Conservation (phyloP, 2,113 vertebrate genomes). For the Oenanthe oenanthe region DNA sequence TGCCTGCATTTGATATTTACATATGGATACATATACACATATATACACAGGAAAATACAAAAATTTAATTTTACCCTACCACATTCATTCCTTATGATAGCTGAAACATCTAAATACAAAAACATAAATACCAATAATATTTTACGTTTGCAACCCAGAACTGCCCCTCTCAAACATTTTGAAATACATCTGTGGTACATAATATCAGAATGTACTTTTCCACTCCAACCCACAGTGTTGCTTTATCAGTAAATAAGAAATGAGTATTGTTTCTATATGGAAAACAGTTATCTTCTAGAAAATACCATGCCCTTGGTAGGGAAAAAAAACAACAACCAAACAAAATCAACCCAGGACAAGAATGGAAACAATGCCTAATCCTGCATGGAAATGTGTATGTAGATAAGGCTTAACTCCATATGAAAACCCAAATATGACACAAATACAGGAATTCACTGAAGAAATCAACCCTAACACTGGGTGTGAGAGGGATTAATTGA, state of each 20-base stretch:
- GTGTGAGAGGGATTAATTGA: neutral
- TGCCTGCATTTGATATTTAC: neutral
- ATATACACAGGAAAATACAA: accelerated
- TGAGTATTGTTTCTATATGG: neutral
- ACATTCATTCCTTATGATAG: neutral
- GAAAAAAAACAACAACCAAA: too few relatives aligned
- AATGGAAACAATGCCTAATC: neutral
- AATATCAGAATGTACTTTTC: neutral
- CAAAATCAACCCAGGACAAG: neutral
- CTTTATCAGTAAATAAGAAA: neutral
- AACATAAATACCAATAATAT: neutral
- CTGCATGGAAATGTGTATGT: neutral
- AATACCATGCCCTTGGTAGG: neutral
- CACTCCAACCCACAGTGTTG: neutral
- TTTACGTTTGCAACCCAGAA: neutral
- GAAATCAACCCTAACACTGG: neutral
- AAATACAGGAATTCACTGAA: neutral
- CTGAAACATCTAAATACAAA: neutral
- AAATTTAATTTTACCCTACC: neutral
- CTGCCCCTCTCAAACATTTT: neutral
- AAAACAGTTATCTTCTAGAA: neutral
- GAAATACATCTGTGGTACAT: neutral
- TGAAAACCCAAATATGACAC: neutral
- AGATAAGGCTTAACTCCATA: neutral
- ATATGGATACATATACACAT: neutral